Percentiles rank a stretch among this genome's conserved stretches.
These are phyloP conservation scores for Alethe castanea DNA, from an alignment of 2,113 vertebrate species.

Conservation along the genomic window DNA sequence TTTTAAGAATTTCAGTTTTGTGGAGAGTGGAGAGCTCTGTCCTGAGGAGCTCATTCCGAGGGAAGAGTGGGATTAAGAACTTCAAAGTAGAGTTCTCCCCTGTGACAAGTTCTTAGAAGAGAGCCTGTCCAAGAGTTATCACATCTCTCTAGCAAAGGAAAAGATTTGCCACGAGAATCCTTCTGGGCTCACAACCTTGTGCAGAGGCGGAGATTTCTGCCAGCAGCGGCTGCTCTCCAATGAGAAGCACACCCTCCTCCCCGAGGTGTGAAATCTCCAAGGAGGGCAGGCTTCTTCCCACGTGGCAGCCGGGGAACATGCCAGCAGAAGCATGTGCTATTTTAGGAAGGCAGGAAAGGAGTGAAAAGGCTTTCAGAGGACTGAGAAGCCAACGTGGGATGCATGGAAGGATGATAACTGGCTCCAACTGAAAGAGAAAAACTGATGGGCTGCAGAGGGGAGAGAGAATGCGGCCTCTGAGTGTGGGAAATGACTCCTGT, in stretches of 20 bases:
- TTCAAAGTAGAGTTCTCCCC: constrained; percentile 47
- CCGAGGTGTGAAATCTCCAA: constrained; percentile 40
- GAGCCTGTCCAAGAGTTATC: constrained; percentile 42
- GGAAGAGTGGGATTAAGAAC: constrained; percentile 47
- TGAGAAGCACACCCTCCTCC: constrained; percentile 29
- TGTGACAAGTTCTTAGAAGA: constrained; percentile 49
- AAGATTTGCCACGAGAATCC: constrained; percentile 51
- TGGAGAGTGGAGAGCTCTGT: background rate
- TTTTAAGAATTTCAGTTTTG: background rate
- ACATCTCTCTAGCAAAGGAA: constrained; percentile 17
- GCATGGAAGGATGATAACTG: constrained; percentile 17
- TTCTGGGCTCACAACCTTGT: constrained; percentile 2
- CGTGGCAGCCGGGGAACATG: constrained; percentile 32
- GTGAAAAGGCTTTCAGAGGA: constrained; percentile 18
- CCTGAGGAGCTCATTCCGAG: background rate
- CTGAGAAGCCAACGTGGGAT: background rate
- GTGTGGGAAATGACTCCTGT: background rate
- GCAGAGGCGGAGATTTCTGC: constrained; percentile 37
- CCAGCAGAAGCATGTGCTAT: constrained; percentile 35
- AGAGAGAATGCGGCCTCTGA: background rate
- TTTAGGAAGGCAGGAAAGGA: constrained; percentile 27
- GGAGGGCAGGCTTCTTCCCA: constrained; percentile 41
- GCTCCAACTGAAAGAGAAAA: background rate
- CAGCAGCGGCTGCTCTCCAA: constrained; percentile 17
- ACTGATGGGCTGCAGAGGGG: background rate